Base-by-base conservation (phyloP, 2,888 invertebrate species). In the Lycia hirtaria region DNA sequence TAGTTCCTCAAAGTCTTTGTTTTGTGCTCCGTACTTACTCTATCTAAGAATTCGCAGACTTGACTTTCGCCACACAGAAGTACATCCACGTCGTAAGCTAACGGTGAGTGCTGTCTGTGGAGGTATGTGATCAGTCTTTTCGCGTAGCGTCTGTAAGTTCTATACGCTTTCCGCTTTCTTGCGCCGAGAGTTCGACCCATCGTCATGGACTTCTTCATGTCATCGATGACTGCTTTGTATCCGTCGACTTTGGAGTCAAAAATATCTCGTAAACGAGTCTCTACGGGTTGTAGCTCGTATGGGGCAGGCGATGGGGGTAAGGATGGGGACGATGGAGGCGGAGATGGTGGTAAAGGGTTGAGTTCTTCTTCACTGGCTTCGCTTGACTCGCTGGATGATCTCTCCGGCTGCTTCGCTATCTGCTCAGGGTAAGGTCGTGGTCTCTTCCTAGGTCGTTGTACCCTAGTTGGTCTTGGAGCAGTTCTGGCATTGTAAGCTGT, bases 151-250 rank as follows among this genome's bases (percentile, higher is more conserved):
- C 92, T 75, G 72, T 93, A 93, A 0, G 92, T 92, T 22, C 92
- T 75, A 49, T 93, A 92, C 0, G 85, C 88, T 78, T 92, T 92
- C 37, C 92, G 84, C 65, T 93, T 93, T 41, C 88, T 80, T 0
- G 92, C 72, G 4, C 92, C 88, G 0, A 93, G 77, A 0, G 89
- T 87, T 41, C 92, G 80, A 0, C 92, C 92, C 88, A 91, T 88
- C 0, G 87, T 88, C 92, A 93, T 93, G 0, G 92, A 91, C 65
- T 92, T 93, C 66, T 93, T 93, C 92, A 93, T 92, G 20, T 92
- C 92, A 64, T 93, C 92, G 12, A 93, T 93, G 0, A 92, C 91
- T 1, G 92, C 91, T 80, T 92, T 93, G 67, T 92, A 93, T 30
- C 92, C 92, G 56, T 93, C 92, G 22, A 90, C 83, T 82, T 93